Base-by-base conservation (phyloP, 2,888 invertebrate species). In the Rosalia funebris region DNA sequence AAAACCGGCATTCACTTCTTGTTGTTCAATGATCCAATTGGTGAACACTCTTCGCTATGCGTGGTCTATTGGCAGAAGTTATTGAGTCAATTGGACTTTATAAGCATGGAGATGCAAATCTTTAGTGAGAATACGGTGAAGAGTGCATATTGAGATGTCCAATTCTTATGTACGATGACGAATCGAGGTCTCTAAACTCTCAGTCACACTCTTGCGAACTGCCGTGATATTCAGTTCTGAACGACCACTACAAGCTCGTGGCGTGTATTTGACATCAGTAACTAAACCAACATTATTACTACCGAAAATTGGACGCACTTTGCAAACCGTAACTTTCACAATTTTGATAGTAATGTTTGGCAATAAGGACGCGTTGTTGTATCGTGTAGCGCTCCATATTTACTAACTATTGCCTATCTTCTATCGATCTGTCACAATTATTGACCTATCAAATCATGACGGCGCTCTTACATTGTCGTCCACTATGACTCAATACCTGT, bases 121-220 rank as follows among this genome's bases (percentile, higher is more conserved):
- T 54, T 60, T 45, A 14, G 15, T 1, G 44, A 60, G 39, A 15
- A 62, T 60, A n/a, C 16, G 10, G 36, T 44, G 14, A 20, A 36
- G 7, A 16, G 53, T 16, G 12, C 41, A 17, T 2, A 5, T 46
- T n/a, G 32, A 54, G 10, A 62, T n/a, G 16, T 46, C 14, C 41
- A 62, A 37, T 55, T 62, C 15, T 36, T 62, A 59, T 17, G 45
- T 31, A 12, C 62, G 59, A 32, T 41, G 41, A 1, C 39, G 48
- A 55, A 47, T 47, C 41, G 59, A 62, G 9, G 16, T 11, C 17
- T 11, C 36, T 31, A 47, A 47, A 2, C 37, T 17, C 31, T 62
- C 41, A 2, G 2, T 9, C 5, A 61, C 45, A 54, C 39, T 62
- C 20, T 36, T 31, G 1, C 1, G 5, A 4, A 25, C 25, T 25